Base-by-base conservation (phyloP, 2,113 vertebrate genomes). In the Notothenia rossii region DNA sequence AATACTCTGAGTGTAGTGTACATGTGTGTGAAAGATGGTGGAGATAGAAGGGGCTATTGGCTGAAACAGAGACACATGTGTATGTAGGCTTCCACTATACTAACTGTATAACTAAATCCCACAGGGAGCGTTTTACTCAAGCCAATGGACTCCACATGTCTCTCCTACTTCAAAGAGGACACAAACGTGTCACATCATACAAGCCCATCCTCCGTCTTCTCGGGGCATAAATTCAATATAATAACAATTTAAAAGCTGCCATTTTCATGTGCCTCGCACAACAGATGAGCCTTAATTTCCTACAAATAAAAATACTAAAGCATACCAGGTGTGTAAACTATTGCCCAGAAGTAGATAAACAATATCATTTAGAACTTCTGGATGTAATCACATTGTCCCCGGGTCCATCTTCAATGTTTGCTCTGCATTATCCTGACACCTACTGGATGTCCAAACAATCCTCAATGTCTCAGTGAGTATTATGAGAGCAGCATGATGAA, bases 81-180 rank as follows among this genome's bases (percentile, higher is more conserved):
- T 79, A 78, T 55, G 82, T 66, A 70, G 29, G 73, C 70, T 81
- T 85, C 70, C 62, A 83, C 88, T 82, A 82, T 55, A 72, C 75
- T 83, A 87, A 88, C 72, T 77, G 74, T 65, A 84, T 18, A 45
- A 91, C 75, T 72, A 69, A 86, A 84, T 86, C 85, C 88, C 90
- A 79, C 89, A 86, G 79, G 72, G 67, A 87, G 87, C 22, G 10
- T 79, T 70, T 67, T 54, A 81, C 89, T 83, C 49, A 77, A 75
- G 72, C 65, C 81, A 79, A 87, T 89, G 76, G 85, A 89, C 77
- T 86, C 88, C 85, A 90, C 90, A 88, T 92, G 90, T 87, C 48
- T 64, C 43, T 79, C 25, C 53, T 43, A 91, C 83, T 85, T 87
- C 84, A 91, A 90, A 89, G 58, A 14, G 65, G 45, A 77, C 61